Percentiles rank a stretch among this genome's conserved stretches.
Conservation (phyloP, 2,797 vertebrate genomes). For the Melanotaenia boesemani region DNA sequence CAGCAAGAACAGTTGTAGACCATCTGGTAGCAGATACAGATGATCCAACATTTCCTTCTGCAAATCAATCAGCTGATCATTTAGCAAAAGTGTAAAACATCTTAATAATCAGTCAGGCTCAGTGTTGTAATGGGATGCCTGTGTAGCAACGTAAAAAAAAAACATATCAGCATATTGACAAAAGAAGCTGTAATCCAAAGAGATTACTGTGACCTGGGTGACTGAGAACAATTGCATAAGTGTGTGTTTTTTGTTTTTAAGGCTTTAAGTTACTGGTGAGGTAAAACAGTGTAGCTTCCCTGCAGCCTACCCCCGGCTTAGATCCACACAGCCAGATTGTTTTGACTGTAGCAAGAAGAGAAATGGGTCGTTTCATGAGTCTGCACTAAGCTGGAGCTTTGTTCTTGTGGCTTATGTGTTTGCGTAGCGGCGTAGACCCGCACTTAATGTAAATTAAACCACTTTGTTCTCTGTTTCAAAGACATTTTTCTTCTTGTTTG, state of each 20-base stretch:
- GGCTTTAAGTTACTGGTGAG: constrained; percentile 38
- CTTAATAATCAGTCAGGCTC: not conserved
- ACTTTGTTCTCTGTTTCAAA: constrained; percentile 18
- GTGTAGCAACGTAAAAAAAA: not conserved
- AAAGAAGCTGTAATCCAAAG: constrained; percentile 1
- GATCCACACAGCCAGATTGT: constrained; percentile 46
- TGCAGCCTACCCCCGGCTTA: constrained; percentile 34
- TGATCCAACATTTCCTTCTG: not conserved
- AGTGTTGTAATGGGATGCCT: not conserved
- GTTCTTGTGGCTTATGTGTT: constrained; percentile 31
- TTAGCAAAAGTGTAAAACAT: not conserved
- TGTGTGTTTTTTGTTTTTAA: constrained; percentile 3
- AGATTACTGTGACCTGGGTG: not conserved
- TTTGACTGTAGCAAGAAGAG: constrained; percentile 55
- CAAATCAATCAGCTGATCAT: not conserved
- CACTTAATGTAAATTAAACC: constrained; percentile 32
- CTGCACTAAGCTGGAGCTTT: constrained; percentile 39
- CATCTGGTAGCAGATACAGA: not conserved
- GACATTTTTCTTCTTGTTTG: constrained; percentile 35
- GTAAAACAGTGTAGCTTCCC: constrained; percentile 33
- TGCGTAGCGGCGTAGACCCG: constrained; percentile 26
- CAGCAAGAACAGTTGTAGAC: no score
- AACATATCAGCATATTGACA: not conserved
- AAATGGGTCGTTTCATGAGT: constrained; percentile 47
- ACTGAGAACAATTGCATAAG: not conserved